phyloP scores from a whole-genome alignment of 2,888 invertebrate genomes.

The Ophion ellenae region DNA sequence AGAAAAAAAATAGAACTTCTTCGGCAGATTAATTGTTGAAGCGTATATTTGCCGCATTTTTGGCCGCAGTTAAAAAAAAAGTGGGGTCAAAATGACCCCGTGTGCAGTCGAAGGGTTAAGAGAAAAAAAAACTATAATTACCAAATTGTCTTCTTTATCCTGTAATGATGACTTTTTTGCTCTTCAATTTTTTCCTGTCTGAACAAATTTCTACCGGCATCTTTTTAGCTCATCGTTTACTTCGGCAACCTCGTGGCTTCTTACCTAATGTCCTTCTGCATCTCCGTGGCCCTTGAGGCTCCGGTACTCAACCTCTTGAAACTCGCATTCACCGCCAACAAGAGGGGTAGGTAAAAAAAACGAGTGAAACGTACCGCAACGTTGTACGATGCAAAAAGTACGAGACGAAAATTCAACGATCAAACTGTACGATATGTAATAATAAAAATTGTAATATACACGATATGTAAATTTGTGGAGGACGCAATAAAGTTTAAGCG shows the following conservation, averaged over 20 bases:
- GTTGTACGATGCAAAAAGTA: neutral
- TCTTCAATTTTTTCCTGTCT: neutral
- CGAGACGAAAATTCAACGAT: conserved; percentile 17
- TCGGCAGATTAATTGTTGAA: too few relatives aligned
- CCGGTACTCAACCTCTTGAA: conserved; percentile 92
- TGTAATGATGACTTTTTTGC: neutral
- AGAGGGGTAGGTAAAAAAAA: conserved; percentile 81
- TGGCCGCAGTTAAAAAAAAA: too few relatives aligned
- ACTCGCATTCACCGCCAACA: conserved; percentile 85
- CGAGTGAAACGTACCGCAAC: neutral
- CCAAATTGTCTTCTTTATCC: neutral
- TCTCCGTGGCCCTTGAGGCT: conserved; percentile 92
- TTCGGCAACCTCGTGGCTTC: conserved; percentile 92
- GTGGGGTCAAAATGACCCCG: too few relatives aligned
- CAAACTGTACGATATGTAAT: conserved; percentile 24
- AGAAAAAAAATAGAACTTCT: too few relatives aligned
- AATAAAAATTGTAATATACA: conserved; percentile 55
- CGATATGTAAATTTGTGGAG: conserved; percentile 51
- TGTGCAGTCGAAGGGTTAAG: too few relatives aligned
- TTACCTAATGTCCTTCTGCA: conserved; percentile 90
- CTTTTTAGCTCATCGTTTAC: conserved; percentile 86
- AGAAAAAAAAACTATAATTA: neutral
- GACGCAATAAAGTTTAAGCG: conserved; percentile 53
- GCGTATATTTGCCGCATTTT: too few relatives aligned
- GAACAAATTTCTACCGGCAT: neutral